Conservation (phyloP, 2,888 invertebrate species). For the Epirrhoe tristata region DNA sequence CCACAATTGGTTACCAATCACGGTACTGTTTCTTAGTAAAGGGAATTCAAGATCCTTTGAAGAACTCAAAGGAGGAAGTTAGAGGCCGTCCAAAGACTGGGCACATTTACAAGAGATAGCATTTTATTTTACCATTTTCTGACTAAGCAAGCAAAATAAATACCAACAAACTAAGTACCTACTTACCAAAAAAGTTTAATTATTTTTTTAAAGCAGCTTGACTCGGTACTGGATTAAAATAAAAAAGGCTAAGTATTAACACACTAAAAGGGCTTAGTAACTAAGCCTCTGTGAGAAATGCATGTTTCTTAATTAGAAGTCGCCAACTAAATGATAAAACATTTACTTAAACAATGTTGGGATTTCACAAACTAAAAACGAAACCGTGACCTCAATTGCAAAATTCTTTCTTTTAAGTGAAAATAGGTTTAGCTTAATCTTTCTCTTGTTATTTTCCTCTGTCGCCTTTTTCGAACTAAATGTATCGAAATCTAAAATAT, state of each 20-base stretch:
- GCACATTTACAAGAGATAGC: too few species aligned
- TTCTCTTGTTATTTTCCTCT: background rate
- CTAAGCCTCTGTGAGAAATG: background rate
- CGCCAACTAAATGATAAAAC: background rate
- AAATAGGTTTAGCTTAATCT: background rate
- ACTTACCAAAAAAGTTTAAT: too few species aligned
- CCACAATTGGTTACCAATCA: too few species aligned
- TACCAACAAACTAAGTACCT: too few species aligned
- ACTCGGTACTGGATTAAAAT: background rate
- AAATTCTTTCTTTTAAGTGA: background rate
- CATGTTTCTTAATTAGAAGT: background rate
- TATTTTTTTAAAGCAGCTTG: too few species aligned
- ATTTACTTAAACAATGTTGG: conserved; percentile 1
- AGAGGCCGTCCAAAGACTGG: too few species aligned
- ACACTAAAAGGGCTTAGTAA: background rate
- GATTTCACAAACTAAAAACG: background rate
- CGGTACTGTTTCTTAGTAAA: too few species aligned
- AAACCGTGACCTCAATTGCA: background rate
- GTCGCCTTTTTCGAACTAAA: background rate
- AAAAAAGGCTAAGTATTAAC: background rate
- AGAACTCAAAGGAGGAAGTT: too few species aligned
- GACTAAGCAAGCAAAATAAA: too few species aligned
- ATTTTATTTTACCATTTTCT: too few species aligned
- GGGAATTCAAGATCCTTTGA: too few species aligned
- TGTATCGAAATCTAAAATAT: conserved; percentile 10